A percentile compares a stretch with the other conserved stretches of the same genome.
phyloP scores from a whole-genome alignment of 2,113 vertebrate genomes.

The Carassius gibelio region DNA sequence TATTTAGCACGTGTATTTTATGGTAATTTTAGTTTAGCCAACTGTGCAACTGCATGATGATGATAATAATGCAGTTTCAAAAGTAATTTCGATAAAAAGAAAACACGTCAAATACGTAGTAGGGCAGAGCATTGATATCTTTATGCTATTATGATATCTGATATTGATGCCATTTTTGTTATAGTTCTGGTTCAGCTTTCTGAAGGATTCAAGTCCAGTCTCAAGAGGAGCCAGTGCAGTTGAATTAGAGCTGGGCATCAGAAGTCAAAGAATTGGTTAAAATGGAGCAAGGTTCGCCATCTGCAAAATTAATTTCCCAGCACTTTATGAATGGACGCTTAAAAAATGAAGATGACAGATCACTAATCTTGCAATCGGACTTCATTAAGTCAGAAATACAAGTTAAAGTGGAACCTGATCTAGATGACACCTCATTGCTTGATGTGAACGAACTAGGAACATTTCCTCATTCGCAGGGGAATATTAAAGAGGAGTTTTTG shows the following conservation, averaged over 20 bases:
- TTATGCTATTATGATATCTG: too few species aligned
- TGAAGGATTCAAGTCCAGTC: neutral
- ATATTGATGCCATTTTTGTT: neutral
- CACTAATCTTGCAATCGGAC: neutral
- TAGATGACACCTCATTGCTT: neutral
- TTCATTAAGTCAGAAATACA: neutral
- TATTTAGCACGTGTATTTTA: neutral
- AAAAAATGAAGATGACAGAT: conserved; percentile 12
- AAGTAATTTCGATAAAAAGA: neutral
- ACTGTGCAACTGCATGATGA: neutral
- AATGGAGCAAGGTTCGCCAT: conserved; percentile 29
- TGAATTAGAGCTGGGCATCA: conserved; percentile 5
- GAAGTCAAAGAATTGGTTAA: neutral
- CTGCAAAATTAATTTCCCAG: neutral
- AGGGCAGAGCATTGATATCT: neutral
- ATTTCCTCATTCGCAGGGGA: neutral
- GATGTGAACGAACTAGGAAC: neutral
- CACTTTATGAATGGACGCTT: neutral
- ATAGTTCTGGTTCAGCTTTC: neutral
- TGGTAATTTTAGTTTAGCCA: neutral
- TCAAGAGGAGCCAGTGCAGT: neutral
- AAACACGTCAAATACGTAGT: neutral
- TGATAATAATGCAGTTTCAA: neutral
- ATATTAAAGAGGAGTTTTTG: conserved; percentile 27
- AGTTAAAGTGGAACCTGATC: conserved; percentile 38